These are phyloP conservation scores for Malaclemys terrapin DNA, from an alignment of 2,113 vertebrate genomes.

Conservation along the genomic window DNA sequence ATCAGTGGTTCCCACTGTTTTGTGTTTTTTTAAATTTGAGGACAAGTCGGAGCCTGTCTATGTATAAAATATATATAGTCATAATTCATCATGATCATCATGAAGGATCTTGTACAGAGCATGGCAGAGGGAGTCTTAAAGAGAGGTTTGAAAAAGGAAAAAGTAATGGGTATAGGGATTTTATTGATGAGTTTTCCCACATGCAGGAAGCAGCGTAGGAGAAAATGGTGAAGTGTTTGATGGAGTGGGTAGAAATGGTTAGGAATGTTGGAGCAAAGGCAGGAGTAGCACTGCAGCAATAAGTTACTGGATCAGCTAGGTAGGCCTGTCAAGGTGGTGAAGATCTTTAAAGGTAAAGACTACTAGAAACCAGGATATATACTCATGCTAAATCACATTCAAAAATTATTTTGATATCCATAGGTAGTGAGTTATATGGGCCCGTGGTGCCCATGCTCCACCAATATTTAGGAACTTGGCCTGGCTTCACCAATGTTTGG, in stretches of 20 bases:
- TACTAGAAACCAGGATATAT: background rate
- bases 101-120: background rate
- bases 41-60: background rate
- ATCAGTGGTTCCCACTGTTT: background rate
- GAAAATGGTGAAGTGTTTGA: background rate
- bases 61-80: background rate
- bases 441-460: no score
- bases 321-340: background rate
- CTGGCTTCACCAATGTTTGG: no score
- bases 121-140: background rate
- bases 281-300: background rate
- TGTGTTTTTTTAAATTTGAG: background rate
- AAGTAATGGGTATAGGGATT: background rate
- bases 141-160: background rate
- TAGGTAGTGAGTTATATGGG: no score
- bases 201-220: rapidly evolving
- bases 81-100: background rate
- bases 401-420: background rate
- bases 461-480: no score
- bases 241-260: background rate
- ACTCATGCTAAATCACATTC: background rate
- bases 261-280: background rate
- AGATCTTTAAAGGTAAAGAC: background rate
- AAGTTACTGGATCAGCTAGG: background rate
- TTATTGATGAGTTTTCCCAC: background rate